Percentiles rank a stretch among this genome's conserved stretches.
These are phyloP conservation scores for Protophormia terraenovae DNA, from an alignment of 2,888 invertebrate species.

Conservation along the genomic window DNA sequence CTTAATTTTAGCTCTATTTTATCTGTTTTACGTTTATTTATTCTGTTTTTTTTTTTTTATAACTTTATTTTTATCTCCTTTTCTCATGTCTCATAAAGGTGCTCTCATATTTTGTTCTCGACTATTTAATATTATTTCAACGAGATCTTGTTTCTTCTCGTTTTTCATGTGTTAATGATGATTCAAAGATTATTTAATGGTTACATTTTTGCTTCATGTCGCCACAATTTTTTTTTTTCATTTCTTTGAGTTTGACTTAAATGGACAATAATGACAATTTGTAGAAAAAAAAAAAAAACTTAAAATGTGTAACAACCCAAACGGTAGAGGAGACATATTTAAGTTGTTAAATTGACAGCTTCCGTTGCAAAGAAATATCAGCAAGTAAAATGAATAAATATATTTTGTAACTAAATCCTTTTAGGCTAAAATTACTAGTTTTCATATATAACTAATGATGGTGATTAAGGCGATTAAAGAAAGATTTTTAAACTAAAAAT, in stretches of 20 bases:
- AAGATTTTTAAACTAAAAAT: too few relatives aligned
- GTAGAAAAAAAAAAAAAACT: background rate
- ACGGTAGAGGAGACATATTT: slow-evolving; percentile 44
- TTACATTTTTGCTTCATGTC: slow-evolving; percentile 30
- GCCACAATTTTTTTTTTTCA: slow-evolving; percentile 35
- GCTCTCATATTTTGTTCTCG: slow-evolving; percentile 10
- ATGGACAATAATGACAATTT: background rate
- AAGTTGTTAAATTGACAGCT: slow-evolving; percentile 60
- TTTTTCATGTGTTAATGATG: slow-evolving; percentile 45
- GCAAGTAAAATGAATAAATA: background rate
- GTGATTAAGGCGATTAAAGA: slow-evolving; percentile 48
- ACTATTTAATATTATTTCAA: background rate
- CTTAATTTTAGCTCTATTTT: slow-evolving; percentile 2
- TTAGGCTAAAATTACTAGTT: slow-evolving; percentile 46
- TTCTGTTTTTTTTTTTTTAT: background rate
- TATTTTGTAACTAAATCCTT: slow-evolving; percentile 28
- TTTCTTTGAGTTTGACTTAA: background rate
- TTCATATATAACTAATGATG: slow-evolving; percentile 39
- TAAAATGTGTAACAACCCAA: slow-evolving; percentile 24
- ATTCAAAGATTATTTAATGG: slow-evolving; percentile 50
- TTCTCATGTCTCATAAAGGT: background rate
- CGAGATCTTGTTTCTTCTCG: slow-evolving; percentile 13
- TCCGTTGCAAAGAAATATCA: slow-evolving; percentile 40
- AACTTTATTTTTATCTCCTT: background rate
- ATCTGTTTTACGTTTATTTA: background rate